phyloP scores from a whole-genome alignment of 2,113 vertebrate species.

The Verasper variegatus region DNA sequence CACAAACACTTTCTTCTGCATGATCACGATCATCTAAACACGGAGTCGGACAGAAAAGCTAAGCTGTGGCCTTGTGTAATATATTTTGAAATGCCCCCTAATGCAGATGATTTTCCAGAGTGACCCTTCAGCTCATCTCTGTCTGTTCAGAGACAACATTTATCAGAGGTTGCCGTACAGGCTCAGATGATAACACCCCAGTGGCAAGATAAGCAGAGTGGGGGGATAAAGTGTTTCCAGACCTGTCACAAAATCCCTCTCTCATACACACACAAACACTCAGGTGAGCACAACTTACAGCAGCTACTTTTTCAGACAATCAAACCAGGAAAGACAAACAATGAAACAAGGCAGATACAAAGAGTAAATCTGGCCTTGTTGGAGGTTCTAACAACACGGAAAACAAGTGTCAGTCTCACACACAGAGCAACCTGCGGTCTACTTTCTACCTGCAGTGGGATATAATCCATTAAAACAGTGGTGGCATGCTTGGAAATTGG shows the following conservation, averaged over 20 bases:
- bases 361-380: too few relatives aligned
- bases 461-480: too few relatives aligned
- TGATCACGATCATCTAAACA: neutral
- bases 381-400: too few relatives aligned
- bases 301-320: conserved; percentile 2
- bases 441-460: too few relatives aligned
- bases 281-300: neutral
- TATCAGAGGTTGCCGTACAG: conserved; percentile 33
- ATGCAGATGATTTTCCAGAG: neutral
- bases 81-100: neutral
- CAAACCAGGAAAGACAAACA: conserved; percentile 8
- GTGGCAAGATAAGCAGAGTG: conserved; percentile 38
- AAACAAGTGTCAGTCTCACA: too few relatives aligned
- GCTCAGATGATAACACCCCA: conserved; percentile 26
- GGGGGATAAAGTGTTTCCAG: conserved; percentile 24
- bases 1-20: neutral
- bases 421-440: too few relatives aligned
- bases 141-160: conserved; percentile 10
- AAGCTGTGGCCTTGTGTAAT: neutral
- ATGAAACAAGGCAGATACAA: neutral
- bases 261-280: neutral
- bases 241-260: neutral
- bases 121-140: conserved; percentile 8
- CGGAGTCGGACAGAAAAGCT: too few relatives aligned
- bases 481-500: too few relatives aligned